A percentile compares a stretch with the other conserved stretches of the same genome.
Evolutionary conservation across 2,797 vertebrate genomes (phyloP).

Genomic region (Phalanger gymnotis): DNA sequence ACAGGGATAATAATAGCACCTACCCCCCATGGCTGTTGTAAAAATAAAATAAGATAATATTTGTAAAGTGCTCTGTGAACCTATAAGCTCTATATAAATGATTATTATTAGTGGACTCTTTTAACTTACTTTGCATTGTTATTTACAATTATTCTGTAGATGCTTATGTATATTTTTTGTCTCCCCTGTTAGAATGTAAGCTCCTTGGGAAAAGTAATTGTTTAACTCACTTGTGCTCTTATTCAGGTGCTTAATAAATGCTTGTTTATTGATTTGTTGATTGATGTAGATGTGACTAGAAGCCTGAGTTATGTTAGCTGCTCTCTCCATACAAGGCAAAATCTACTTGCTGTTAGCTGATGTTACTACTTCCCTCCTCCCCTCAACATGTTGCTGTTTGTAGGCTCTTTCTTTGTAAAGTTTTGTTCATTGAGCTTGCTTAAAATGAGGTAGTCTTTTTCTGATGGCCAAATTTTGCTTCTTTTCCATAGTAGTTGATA

Average conservation of each 20-base stretch:
- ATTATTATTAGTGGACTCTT: not conserved
- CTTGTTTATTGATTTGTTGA: not conserved
- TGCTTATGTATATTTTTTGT: not conserved
- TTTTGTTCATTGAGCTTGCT: not conserved
- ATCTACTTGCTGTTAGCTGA: not conserved
- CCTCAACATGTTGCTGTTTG: not conserved
- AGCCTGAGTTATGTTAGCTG: not conserved
- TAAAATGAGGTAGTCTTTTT: conserved; percentile 6
- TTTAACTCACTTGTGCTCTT: not conserved
- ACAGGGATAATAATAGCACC: not conserved
- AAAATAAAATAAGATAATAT: not conserved
- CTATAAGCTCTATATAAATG: not conserved
- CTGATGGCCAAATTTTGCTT: not conserved
- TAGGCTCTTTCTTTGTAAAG: not conserved
- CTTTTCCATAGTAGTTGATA: conserved; percentile 31
- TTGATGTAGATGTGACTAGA: not conserved
- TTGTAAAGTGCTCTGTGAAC: not conserved
- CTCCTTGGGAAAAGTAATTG: not conserved
- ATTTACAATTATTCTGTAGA: not conserved
- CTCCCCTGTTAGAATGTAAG: not conserved
- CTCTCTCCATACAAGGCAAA: not conserved
- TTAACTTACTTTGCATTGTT: not conserved
- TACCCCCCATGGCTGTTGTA: not conserved
- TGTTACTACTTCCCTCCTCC: not conserved
- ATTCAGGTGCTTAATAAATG: not conserved